Evolutionary conservation across 1,140 invertebrate species (phyloP), one percentile per base, ranked within the genome.

Genomic region (Bombus sylvicola): DNA sequence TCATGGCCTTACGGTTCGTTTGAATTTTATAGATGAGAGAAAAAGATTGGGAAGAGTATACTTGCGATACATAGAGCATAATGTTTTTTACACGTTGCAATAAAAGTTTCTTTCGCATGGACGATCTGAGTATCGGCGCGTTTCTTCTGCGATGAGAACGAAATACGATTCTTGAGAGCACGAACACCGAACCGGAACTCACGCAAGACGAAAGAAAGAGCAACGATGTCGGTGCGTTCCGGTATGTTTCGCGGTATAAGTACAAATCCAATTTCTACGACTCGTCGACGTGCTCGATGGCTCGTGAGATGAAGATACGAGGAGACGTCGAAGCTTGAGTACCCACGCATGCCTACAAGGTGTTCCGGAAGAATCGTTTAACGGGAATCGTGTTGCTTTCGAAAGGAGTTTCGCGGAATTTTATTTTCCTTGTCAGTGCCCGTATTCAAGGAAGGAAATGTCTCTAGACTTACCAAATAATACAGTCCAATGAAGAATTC

Each of bases 241-340:
- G 74, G 37, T 57, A 69, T 47, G 57, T 15, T 25, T 12, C 25
- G 34, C 43, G 53, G 59, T 72, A 69, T 77, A 86, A 74, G 84
- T 82, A 75, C 41, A 86, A 86, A 86, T 81, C 71, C 79, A 81
- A 86, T 86, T 86, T 69, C 84, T 69, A 81, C 79, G 79, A 86
- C 72, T 86, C 84, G 84, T 75, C 84, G 71, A 81, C 79, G 79
- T 69, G 79, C 79, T 81, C 71, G 84, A 86, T 86, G 79, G 72
- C 62, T 86, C 62, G 79, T 86, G 47, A 86, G 59, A 86, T 86
- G 79, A 81, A 81, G 79, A 81, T 81, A 73, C 79, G 71, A 28
- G 68, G 15, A 37, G 34, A 80, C 53, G 47, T 62, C 41, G 41
- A 53, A 59, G 41, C 57, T 75, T 64, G 15, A 28, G 18, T 68